These are phyloP conservation scores for Sinocyclocheilus rhinocerous DNA, from an alignment of 2,113 vertebrate genomes.

Conservation along the genomic window DNA sequence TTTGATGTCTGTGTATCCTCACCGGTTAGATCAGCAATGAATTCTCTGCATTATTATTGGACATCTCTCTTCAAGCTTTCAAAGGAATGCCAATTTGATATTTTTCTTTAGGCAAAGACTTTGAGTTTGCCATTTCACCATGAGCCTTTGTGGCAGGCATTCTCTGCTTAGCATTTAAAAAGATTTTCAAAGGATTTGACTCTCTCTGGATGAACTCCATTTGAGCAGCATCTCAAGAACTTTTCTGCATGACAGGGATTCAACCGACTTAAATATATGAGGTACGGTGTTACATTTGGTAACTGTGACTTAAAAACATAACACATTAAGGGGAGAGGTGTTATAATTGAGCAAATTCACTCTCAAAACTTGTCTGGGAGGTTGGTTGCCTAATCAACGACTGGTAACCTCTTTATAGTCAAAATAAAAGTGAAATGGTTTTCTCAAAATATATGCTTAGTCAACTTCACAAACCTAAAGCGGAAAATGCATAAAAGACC, in stretches of 20 bases:
- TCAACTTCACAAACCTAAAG: not conserved
- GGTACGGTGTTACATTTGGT: not conserved
- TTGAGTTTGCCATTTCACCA: slow-evolving; percentile 29
- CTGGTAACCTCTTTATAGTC: slow-evolving; percentile 6
- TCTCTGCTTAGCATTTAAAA: slow-evolving; percentile 39
- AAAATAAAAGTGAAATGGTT: not conserved
- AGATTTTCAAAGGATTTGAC: slow-evolving; percentile 20
- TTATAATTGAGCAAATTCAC: not conserved
- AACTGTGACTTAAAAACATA: not conserved
- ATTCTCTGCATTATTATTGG: slow-evolving; percentile 19
- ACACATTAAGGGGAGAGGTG: not conserved
- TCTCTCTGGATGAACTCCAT: slow-evolving; percentile 6
- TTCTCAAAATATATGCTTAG: not conserved
- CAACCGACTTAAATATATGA: not conserved
- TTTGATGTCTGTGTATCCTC: slow-evolving; percentile 17
- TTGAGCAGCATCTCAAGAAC: slow-evolving; percentile 1
- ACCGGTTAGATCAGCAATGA: not conserved
- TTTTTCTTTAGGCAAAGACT: slow-evolving; percentile 33
- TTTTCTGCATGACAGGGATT: not conserved
- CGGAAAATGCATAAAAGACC: not conserved
- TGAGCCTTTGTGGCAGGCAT: slow-evolving; percentile 21
- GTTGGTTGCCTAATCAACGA: not conserved
- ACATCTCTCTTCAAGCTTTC: slow-evolving; percentile 20
- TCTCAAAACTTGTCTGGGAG: not conserved
- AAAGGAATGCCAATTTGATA: slow-evolving; percentile 30